These are phyloP conservation scores for Bubo scandiacus DNA, from an alignment of 2,113 vertebrate genomes.

Conservation along the genomic window DNA sequence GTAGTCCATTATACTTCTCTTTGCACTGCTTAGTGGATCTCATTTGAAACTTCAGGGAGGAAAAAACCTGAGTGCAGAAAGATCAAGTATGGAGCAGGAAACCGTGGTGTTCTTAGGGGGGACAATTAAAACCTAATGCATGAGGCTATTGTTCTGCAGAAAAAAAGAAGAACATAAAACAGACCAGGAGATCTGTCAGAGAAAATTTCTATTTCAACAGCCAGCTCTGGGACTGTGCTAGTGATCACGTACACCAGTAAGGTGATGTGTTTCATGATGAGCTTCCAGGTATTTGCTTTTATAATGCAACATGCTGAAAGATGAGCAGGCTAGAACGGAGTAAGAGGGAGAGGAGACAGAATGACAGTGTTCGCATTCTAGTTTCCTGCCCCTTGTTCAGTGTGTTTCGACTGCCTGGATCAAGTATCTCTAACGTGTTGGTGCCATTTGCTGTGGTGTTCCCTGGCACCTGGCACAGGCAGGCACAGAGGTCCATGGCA, in stretches of 20 bases:
- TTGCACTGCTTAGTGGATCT: background rate
- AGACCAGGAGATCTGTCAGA: background rate
- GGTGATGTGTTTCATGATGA: background rate
- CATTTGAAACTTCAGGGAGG: background rate
- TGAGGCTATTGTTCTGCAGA: background rate
- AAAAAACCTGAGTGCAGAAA: background rate
- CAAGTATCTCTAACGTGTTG: background rate
- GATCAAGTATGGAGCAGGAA: background rate
- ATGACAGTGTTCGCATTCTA: background rate
- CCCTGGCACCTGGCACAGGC: too few relatives aligned
- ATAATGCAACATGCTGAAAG: slow-evolving; percentile 51
- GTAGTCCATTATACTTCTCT: background rate
- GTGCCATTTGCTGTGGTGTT: background rate
- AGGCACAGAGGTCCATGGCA: background rate
- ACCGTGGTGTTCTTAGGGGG: background rate
- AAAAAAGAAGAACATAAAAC: background rate
- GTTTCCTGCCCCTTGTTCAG: background rate
- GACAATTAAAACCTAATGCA: background rate
- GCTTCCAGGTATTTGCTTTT: slow-evolving; percentile 41
- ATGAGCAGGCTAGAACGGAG: background rate
- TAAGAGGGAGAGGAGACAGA: background rate
- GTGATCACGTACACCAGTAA: background rate
- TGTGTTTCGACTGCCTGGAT: background rate
- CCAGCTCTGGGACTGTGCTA: background rate
- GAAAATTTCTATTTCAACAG: background rate